These are phyloP conservation scores for Perodicticus potto DNA, from an alignment of 2,797 vertebrate genomes.

Conservation along the genomic window DNA sequence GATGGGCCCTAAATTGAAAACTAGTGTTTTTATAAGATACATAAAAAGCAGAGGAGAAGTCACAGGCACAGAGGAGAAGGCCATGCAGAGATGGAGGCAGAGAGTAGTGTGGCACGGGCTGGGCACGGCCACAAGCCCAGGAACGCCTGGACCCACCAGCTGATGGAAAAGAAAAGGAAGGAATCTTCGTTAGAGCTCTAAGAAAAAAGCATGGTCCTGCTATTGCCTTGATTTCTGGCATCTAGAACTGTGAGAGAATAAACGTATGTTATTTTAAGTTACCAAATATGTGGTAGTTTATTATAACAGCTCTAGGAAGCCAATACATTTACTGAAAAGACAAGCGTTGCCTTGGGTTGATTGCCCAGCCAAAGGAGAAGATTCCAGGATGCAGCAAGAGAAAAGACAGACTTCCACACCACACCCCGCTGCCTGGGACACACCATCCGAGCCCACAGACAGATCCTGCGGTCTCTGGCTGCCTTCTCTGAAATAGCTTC, in stretches of 20 bases:
- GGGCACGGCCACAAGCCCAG: too few relatives aligned
- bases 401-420: accelerated
- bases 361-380: not conserved
- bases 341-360: not conserved
- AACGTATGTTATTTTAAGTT: not conserved
- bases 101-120: accelerated
- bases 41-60: not conserved
- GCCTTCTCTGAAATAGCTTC: not conserved
- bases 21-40: not conserved
- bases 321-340: not conserved
- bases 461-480: accelerated
- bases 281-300: not conserved
- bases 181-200: not conserved
- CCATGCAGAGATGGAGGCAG: accelerated
- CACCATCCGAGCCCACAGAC: too few relatives aligned
- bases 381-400: not conserved
- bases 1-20: not conserved
- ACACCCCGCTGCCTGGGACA: accelerated
- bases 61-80: not conserved
- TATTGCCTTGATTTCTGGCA: not conserved
- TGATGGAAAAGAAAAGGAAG: not conserved
- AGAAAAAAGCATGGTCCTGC: not conserved
- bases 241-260: not conserved
- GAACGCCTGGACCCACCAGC: accelerated
- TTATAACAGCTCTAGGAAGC: not conserved